Evolutionary conservation across 2,113 vertebrate species (phyloP).

Genomic region (Baryphthengus martii): DNA sequence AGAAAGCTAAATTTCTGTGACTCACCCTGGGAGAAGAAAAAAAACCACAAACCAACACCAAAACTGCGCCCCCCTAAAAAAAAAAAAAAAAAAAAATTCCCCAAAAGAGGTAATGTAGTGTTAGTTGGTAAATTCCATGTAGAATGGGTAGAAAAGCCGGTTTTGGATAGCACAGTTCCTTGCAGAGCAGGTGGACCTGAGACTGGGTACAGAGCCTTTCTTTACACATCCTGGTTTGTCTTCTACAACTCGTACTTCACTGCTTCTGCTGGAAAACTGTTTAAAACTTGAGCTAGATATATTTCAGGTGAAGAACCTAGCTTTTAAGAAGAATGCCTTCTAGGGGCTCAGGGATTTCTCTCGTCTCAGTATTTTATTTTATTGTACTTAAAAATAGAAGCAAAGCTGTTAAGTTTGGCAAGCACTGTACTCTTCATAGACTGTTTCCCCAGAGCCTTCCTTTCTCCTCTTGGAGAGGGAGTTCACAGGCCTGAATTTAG

Average conservation of each 20-base stretch:
- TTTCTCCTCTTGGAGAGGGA: background rate
- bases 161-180: background rate
- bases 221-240: background rate
- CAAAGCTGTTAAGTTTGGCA: background rate
- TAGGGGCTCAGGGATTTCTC: background rate
- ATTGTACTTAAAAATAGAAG: background rate
- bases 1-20: background rate
- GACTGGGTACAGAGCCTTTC: background rate
- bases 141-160: background rate
- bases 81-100: background rate
- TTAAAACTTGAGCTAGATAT: background rate
- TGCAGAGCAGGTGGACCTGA: background rate
- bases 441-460: background rate
- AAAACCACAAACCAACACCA: too few species aligned
- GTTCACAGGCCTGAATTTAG: background rate
- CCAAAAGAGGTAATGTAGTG: background rate
- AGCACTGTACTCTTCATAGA: background rate
- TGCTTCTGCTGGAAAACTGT: background rate
- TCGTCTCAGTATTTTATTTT: background rate
- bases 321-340: background rate
- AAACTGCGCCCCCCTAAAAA: too few species aligned
- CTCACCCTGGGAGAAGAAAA: background rate
- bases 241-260: background rate
- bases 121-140: background rate
- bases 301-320: background rate